phyloP scores from a whole-genome alignment of 2,888 invertebrate species.

The Abrostola triplasia region DNA sequence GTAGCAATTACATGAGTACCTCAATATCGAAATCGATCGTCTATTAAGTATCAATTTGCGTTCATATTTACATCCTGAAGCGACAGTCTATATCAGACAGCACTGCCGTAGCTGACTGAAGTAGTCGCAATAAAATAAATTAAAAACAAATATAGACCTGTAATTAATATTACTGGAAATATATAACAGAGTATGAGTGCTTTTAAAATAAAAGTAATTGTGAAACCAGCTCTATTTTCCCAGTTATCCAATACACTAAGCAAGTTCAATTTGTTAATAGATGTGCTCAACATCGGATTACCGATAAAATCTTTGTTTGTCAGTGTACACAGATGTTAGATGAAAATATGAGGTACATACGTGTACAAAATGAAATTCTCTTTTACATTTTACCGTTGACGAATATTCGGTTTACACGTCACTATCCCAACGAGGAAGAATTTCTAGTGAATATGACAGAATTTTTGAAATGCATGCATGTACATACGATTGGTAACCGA shows the following conservation, averaged over 20 bases:
- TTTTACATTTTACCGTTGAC: slow-evolving; percentile 19
- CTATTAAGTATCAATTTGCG: too few relatives aligned
- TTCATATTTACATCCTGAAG: too few relatives aligned
- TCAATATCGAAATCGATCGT: too few relatives aligned
- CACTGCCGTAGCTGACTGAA: too few relatives aligned
- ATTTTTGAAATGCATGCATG: neutral
- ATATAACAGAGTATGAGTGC: too few relatives aligned
- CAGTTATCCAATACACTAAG: neutral
- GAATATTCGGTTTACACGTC: slow-evolving; percentile 12
- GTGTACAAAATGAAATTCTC: slow-evolving; percentile 14
- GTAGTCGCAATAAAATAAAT: too few relatives aligned
- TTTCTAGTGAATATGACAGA: neutral
- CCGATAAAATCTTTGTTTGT: slow-evolving; percentile 8
- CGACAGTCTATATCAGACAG: too few relatives aligned
- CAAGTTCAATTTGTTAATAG: slow-evolving; percentile 1
- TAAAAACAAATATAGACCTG: too few relatives aligned
- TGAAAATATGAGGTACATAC: slow-evolving; percentile 18
- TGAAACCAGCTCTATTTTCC: too few relatives aligned
- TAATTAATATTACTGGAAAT: too few relatives aligned
- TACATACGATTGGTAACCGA: neutral
- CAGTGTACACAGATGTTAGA: slow-evolving; percentile 9
- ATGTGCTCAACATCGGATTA: neutral
- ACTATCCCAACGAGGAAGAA: neutral
- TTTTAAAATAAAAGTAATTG: too few relatives aligned
- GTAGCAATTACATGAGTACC: too few relatives aligned